Evolutionary conservation across 2,113 vertebrate species (phyloP).

Genomic region (Cygnus buccinator): DNA sequence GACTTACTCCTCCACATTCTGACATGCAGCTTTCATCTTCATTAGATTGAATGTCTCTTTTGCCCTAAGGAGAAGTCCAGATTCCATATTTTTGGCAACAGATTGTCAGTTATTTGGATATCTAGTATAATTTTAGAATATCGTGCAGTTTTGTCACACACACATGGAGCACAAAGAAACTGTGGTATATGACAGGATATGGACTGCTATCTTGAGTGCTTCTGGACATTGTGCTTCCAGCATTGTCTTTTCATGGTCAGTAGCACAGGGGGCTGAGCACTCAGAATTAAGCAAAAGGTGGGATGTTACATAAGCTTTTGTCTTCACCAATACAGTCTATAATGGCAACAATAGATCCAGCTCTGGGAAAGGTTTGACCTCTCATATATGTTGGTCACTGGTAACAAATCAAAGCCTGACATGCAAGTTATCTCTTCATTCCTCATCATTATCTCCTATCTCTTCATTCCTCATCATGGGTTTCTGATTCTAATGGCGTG

Average conservation of each 20-base stretch:
- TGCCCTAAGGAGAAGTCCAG: neutral
- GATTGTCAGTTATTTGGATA: neutral
- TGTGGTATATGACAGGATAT: neutral
- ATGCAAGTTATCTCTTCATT: neutral
- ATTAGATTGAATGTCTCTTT: constrained; percentile 8
- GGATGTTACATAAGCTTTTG: neutral
- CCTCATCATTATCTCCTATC: neutral
- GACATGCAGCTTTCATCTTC: neutral
- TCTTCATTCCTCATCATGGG: neutral
- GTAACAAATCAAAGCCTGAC: neutral
- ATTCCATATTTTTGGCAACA: neutral
- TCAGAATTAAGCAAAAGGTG: neutral
- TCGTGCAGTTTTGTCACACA: neutral
- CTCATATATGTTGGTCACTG: neutral
- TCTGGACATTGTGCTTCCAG: neutral
- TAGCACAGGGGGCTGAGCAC: neutral
- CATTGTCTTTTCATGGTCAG: neutral
- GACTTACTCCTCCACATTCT: neutral
- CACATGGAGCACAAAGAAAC: neutral
- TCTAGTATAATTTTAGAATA: neutral
- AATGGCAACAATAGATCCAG: neutral
- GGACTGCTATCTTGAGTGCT: neutral
- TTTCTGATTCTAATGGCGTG: no score
- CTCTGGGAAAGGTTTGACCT: neutral
- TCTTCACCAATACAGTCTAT: neutral